These are phyloP conservation scores for Papilio polyxenes DNA, from an alignment of 1,140 invertebrate genomes.

Conservation along the genomic window DNA sequence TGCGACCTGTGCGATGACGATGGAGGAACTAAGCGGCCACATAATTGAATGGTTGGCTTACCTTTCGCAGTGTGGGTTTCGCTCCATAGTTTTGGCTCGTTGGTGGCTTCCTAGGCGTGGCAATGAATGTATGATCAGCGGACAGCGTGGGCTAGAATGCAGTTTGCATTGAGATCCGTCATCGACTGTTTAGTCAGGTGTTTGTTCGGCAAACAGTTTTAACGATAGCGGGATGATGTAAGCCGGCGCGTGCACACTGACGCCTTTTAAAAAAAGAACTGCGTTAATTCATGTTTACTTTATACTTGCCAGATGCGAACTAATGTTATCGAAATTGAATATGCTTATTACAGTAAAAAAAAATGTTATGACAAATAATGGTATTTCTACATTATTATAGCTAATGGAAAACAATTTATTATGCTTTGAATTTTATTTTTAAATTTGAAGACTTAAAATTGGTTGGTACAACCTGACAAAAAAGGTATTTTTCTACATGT, in stretches of 20 bases:
- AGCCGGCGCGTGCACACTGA: conserved; percentile 28
- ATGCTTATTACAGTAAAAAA: neutral
- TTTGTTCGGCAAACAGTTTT: conserved; percentile 47
- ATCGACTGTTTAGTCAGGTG: conserved; percentile 50
- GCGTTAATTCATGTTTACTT: neutral
- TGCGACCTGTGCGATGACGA: conserved; percentile 59
- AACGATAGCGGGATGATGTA: conserved; percentile 46
- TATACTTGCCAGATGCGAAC: neutral
- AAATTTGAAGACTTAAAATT: neutral
- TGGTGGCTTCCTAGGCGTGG: conserved; percentile 73
- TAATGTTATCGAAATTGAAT: neutral
- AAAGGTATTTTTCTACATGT: neutral
- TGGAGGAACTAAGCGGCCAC: conserved; percentile 62
- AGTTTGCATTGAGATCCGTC: conserved; percentile 74
- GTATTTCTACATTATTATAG: neutral
- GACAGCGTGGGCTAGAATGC: conserved; percentile 65
- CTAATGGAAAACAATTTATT: neutral
- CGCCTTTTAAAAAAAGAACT: conserved; percentile 16
- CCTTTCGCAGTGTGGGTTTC: conserved; percentile 72
- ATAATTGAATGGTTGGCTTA: conserved; percentile 58
- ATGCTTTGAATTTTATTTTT: neutral
- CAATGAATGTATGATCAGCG: conserved; percentile 75
- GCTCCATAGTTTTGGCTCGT: conserved; percentile 76
- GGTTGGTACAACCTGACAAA: neutral
- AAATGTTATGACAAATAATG: neutral